phyloP scores from a whole-genome alignment of 2,888 invertebrate genomes.

The Meiosimyza decipiens region DNA sequence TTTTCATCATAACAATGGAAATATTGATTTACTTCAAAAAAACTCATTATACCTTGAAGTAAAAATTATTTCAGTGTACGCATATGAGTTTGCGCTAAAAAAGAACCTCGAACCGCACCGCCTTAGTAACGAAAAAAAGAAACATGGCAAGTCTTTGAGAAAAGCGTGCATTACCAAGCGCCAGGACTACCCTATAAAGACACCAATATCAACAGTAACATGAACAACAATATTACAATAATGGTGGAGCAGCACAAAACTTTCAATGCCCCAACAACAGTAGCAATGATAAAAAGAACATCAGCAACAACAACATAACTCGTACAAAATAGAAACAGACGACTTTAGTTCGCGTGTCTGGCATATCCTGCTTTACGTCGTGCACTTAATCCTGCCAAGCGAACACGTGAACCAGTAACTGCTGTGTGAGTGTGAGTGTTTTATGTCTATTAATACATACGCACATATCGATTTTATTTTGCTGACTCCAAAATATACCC shows the following conservation, averaged over 20 bases:
- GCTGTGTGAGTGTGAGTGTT: not conserved
- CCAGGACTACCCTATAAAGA: not conserved
- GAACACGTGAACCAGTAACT: slow-evolving; percentile 21
- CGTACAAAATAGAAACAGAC: slow-evolving; percentile 31
- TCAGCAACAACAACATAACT: slow-evolving; percentile 50
- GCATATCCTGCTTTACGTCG: slow-evolving; percentile 14
- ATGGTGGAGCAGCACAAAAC: slow-evolving; percentile 40
- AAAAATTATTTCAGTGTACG: no score
- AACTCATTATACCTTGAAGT: no score
- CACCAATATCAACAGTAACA: not conserved
- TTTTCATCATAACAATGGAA: no score
- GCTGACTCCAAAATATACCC: not conserved
- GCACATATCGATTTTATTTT: slow-evolving; percentile 30
- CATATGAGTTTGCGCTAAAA: slow-evolving; percentile 29
- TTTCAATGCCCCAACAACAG: slow-evolving; percentile 38
- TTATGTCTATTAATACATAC: not conserved
- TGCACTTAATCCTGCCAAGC: slow-evolving; percentile 33
- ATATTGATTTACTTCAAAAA: no score
- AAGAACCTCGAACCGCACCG: not conserved
- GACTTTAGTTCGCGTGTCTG: slow-evolving; percentile 25
- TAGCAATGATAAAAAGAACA: slow-evolving; percentile 47
- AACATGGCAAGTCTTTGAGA: no score
- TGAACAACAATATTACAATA: slow-evolving; percentile 51
- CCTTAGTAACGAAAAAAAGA: slow-evolving; percentile 12
- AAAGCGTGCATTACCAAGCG: not conserved